phyloP scores from a whole-genome alignment of 2,113 vertebrate species.

The Aphyosemion australe region DNA sequence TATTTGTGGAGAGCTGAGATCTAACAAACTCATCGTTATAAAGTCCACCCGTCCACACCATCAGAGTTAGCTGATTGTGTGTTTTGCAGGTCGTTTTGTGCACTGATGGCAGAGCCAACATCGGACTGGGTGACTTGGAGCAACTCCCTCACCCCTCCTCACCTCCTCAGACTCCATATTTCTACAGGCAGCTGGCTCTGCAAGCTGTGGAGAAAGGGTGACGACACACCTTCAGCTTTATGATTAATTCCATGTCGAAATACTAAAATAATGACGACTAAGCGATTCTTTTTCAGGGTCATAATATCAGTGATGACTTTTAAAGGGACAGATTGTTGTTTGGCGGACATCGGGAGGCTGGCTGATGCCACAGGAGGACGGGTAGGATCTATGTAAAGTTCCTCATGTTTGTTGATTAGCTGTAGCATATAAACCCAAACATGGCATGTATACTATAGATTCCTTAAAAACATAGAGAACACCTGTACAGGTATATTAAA shows the following conservation, averaged over 20 bases:
- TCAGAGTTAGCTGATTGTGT: background rate
- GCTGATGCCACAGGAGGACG: conserved; percentile 60
- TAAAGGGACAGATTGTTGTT: conserved; percentile 58
- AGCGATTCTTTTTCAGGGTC: conserved; percentile 34
- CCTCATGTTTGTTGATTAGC: background rate
- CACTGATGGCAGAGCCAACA: conserved; percentile 81
- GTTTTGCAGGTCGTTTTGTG: conserved; percentile 79
- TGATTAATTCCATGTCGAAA: background rate
- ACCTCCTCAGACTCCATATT: conserved; percentile 51
- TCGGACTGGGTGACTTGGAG: conserved; percentile 78
- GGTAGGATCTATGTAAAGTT: conserved; percentile 33
- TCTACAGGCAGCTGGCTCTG: conserved; percentile 73
- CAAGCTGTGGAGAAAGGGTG: conserved; percentile 75
- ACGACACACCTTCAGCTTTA: conserved; percentile 14
- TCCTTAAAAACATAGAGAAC: background rate
- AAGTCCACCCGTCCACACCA: too few species aligned
- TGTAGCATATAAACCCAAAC: too few species aligned
- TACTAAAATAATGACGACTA: background rate
- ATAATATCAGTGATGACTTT: conserved; percentile 66
- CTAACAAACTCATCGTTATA: too few species aligned
- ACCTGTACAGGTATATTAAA: background rate
- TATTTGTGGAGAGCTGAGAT: too few species aligned
- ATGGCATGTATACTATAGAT: too few species aligned
- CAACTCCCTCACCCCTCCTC: conserved; percentile 22
- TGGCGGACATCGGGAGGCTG: conserved; percentile 59